Evolutionary conservation across 2,797 vertebrate genomes (phyloP), one percentile per base, ranked within the genome.

Genomic region (Phoeniculus purpureus): DNA sequence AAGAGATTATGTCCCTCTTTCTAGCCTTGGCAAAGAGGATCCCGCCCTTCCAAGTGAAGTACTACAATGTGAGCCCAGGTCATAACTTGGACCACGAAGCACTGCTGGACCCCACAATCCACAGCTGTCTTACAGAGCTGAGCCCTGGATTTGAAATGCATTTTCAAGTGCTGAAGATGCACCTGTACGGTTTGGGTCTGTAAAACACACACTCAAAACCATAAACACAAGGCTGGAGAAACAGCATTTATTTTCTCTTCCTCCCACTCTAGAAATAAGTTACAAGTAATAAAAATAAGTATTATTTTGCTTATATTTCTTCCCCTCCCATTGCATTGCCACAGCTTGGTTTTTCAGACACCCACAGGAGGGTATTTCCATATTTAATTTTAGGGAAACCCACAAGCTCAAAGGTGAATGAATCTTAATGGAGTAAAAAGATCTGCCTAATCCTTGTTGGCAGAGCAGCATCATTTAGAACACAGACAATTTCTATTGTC

Each of bases 371-470:
- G 7, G 9, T 47, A 66, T 51, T 34, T 15, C 31, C 20, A 34
- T 4, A 2, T 51, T 54, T 5, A 2, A 54, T 65, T 85, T 66
- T 32, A 87, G 40, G 40, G 34, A 94, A 92, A 81, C 31, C 45
- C 29, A 66, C 58, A 58, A 73, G 56, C 62, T 76, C 52, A 78
- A 65, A 92, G 37, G 59, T 89, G 70, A 90, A 73, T 52, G 58
- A 81, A 81, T 23, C 56, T 34, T 87, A 93, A 93, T 47, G 73
- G n/a, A 81, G 65, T 31, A 75, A 62, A 85, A 92, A 92, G 34
- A 78, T 56, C 52, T 59, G 80, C 52, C 43, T 89, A 82, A 87
- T 62, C 45, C 65, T 81, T 79, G 54, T 37, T 56, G 76, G 75
- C 79, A 85, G 34, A 82, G 47, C 12, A 85, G 25, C 37, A 54